Base-by-base conservation (phyloP, 2,797 vertebrate genomes). In the Alca torda region DNA sequence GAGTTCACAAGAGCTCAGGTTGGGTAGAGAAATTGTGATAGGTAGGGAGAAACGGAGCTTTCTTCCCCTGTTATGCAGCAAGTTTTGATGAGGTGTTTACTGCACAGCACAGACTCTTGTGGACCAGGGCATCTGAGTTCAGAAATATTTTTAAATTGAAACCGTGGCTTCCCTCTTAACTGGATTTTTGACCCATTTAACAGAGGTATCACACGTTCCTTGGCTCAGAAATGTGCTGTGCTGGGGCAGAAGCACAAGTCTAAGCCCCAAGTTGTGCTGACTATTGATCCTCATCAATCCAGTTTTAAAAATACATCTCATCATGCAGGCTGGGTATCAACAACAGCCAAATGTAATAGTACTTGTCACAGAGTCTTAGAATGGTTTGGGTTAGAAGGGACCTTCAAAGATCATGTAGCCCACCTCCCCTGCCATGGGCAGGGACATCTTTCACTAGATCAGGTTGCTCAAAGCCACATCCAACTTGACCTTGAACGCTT, bases 111-210 rank as follows among this genome's bases (percentile, higher is more conserved):
- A 77, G 63, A 63, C 20, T 57, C 26, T 20, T 68, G 17, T 45
- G 43, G 25, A 81, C 37, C 28, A 35, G 30, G n/a, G 50, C 11
- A 70, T 73, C 87, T 94, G 50, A 89, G 37, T 50, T 85, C 69
- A 93, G 76, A 92, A 89, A 77, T 24, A 2, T 64, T 77, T 88
- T 86, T 64, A 43, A 96, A 72, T 4, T 87, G 74, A 92, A 92
- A 82, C 18, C 2, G 28, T 13, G 41, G 37, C n/a, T 95, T 84
- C 28, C 14, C 30, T 92, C 73, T 86, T 56, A 84, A 89, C 13
- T 87, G 70, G 25, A 43, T 84, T 92, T 95, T 95, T 88, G 54
- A 86, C 53, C 6, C 24, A 51, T 43, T 85, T 88, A 69, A 72
- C 51, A 54, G 41, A 78, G 54, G 41, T 75, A 17, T 90, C 19